A percentile compares a stretch with the other conserved stretches of the same genome.
phyloP scores from a whole-genome alignment of 2,113 vertebrate genomes.

The Rafetus swinhoei region DNA sequence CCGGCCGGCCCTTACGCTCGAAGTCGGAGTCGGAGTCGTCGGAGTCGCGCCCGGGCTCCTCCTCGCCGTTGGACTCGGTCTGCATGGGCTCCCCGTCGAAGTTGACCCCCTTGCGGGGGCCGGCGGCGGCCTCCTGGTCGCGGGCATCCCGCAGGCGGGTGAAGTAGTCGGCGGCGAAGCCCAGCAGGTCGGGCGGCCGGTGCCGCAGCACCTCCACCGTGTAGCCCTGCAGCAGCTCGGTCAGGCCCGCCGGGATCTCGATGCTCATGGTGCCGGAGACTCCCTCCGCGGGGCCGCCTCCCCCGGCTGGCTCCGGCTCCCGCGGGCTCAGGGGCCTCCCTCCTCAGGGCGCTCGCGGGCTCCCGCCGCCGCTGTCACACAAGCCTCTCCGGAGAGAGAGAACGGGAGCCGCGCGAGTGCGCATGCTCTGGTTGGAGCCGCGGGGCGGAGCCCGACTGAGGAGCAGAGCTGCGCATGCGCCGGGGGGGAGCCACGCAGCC shows the following conservation, averaged over 20 bases:
- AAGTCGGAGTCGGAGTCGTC: conserved; percentile 87
- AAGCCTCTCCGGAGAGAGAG: background rate
- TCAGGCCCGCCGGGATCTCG: conserved; percentile 95
- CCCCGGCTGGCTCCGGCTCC: conserved; percentile 33
- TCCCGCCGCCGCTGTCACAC: conserved; percentile 9
- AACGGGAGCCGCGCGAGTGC: background rate
- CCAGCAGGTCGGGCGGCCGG: conserved; percentile 91
- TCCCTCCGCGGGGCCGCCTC: background rate
- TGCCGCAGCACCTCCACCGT: conserved; percentile 96
- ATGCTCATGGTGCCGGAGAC: conserved; percentile 88
- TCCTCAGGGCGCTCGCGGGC: background rate
- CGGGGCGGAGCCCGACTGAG: background rate
- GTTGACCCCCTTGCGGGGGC: conserved; percentile 78
- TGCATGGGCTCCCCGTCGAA: conserved; percentile 87
- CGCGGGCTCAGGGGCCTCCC: conserved; percentile 25
- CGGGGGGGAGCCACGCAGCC: accelerated
- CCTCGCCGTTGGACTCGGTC: conserved; percentile 89
- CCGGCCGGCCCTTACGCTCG: conserved; percentile 84
- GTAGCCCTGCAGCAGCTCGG: conserved; percentile 96
- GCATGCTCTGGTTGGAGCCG: background rate
- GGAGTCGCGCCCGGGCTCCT: conserved; percentile 77
- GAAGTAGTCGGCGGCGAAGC: conserved; percentile 97
- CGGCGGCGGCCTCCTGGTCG: conserved; percentile 80
- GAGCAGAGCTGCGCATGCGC: background rate
- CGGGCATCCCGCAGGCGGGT: conserved; percentile 88